A percentile compares a stretch with the other conserved stretches of the same genome.
Evolutionary conservation across 64 coral and sea anemone genomes (phyloP).

Genomic region (Montipora capricornis): DNA sequence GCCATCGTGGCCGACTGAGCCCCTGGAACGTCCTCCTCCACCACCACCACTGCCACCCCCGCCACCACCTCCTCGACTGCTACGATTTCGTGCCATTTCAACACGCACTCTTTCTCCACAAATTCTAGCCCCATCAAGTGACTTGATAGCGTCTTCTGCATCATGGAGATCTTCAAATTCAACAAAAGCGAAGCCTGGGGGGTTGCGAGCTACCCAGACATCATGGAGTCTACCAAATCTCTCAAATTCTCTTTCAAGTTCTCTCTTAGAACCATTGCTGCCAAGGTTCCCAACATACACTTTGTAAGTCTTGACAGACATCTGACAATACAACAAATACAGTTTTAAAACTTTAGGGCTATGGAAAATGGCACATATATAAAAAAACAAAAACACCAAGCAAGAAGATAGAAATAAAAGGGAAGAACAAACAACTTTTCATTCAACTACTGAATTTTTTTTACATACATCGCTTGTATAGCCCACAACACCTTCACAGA

Average conservation of each 20-base stretch:
- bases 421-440: too few species aligned
- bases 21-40: not conserved
- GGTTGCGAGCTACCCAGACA: slow-evolving; percentile 92
- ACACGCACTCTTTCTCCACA: slow-evolving; percentile 77
- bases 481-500: too few species aligned
- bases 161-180: slow-evolving; percentile 83
- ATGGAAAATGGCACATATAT: too few species aligned
- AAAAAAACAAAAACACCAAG: too few species aligned
- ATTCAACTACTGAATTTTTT: too few species aligned
- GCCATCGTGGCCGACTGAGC: slow-evolving; percentile 6
- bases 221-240: slow-evolving; percentile 77
- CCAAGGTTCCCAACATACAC: slow-evolving; percentile 90
- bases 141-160: slow-evolving; percentile 85
- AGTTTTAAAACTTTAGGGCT: too few species aligned
- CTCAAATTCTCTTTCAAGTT: slow-evolving; percentile 87
- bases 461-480: too few species aligned
- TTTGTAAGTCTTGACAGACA: slow-evolving; percentile 29
- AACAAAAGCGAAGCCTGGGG: slow-evolving; percentile 95
- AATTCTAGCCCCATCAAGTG: slow-evolving; percentile 65
- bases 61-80: not conserved
- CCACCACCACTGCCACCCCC: not conserved
- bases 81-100: slow-evolving; percentile 50
- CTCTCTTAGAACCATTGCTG: slow-evolving; percentile 56
- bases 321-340: not conserved
- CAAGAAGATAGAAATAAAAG: too few species aligned